Conservation (phyloP, 2,797 vertebrate genomes). For the Otolemur crassicaudatus region DNA sequence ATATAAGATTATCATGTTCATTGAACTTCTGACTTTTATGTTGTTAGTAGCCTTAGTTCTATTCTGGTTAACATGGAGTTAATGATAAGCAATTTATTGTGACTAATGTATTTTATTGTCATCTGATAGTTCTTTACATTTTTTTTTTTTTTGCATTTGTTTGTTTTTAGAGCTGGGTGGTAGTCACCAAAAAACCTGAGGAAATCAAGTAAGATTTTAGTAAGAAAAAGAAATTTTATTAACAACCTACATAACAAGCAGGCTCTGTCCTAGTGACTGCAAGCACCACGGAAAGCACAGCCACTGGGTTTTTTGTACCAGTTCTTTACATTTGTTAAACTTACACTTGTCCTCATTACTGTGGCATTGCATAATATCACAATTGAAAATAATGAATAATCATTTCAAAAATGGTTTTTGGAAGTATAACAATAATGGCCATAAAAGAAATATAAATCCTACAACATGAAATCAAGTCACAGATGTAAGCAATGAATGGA, state of each 20-base stretch:
- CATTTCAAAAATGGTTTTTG: slow-evolving; percentile 21
- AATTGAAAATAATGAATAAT: slow-evolving; percentile 10
- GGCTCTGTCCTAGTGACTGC: too few species aligned
- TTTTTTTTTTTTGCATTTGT: background rate
- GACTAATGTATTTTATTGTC: background rate
- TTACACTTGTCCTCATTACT: background rate
- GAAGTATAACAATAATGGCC: background rate
- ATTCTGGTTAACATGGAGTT: background rate
- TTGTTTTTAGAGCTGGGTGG: too few species aligned
- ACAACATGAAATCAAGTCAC: background rate
- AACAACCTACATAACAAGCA: too few species aligned
- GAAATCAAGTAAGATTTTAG: too few species aligned
- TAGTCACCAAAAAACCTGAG: too few species aligned
- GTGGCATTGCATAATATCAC: background rate
- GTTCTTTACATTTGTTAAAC: background rate
- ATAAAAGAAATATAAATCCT: slow-evolving; percentile 51
- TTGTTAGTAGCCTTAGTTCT: slow-evolving; percentile 30
- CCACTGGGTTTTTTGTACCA: too few species aligned
- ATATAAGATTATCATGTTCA: background rate
- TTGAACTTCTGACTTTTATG: background rate
- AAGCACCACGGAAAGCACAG: too few species aligned
- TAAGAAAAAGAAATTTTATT: too few species aligned
- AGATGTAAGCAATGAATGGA: background rate
- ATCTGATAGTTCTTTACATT: background rate
- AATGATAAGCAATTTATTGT: background rate